These are phyloP conservation scores for Pogona vitticeps DNA, from an alignment of 2,113 vertebrate genomes.

Conservation along the genomic window DNA sequence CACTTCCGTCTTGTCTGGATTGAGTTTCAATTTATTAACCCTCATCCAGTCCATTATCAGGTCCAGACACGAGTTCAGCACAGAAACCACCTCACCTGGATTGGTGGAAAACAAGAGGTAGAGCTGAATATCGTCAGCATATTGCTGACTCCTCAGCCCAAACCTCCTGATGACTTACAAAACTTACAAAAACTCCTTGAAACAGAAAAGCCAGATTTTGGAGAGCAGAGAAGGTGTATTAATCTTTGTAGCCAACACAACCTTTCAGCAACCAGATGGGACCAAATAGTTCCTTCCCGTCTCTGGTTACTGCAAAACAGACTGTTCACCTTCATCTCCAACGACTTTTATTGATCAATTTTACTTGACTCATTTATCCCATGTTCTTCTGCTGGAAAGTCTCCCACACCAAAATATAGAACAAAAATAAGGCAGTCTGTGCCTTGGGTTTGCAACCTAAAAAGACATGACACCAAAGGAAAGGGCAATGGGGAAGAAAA, in stretches of 20 bases:
- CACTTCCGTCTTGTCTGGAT: too few relatives aligned
- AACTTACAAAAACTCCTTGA: background rate
- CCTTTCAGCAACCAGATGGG: background rate
- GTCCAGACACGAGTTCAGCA: too few relatives aligned
- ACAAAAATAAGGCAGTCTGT: background rate
- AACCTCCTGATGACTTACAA: too few relatives aligned
- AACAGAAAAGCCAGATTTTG: background rate
- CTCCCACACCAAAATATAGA: background rate
- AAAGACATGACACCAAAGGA: background rate
- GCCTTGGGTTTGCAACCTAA: background rate
- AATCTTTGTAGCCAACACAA: background rate
- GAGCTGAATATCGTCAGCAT: too few relatives aligned
- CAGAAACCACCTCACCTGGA: too few relatives aligned
- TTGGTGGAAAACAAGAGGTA: too few relatives aligned
- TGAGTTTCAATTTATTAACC: too few relatives aligned
- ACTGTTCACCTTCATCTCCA: constrained; percentile 58
- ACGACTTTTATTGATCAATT: background rate
- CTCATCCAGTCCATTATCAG: too few relatives aligned
- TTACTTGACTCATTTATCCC: background rate
- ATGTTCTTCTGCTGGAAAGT: background rate
- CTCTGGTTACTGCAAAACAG: constrained; percentile 8
- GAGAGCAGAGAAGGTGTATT: background rate
- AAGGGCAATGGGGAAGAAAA: background rate
- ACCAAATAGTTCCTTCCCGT: background rate
- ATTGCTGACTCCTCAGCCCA: too few relatives aligned